These are phyloP conservation scores for Ptiloglossa arizonensis DNA, from an alignment of 1,140 invertebrate genomes.

Conservation along the genomic window DNA sequence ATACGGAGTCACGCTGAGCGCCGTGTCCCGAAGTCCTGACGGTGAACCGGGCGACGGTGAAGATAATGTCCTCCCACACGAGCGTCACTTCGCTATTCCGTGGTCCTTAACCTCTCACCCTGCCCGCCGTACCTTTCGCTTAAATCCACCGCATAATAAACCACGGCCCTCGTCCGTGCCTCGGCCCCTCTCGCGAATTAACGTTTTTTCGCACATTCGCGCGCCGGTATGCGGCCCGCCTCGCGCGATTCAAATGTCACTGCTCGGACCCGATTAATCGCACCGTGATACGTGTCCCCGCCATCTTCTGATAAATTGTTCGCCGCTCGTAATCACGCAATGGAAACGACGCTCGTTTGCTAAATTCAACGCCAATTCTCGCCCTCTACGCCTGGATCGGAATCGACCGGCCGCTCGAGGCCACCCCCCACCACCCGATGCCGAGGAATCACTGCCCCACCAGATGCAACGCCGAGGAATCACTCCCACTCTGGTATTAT, in stretches of 20 bases:
- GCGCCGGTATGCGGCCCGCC: constrained; percentile 45
- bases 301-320: constrained; percentile 49
- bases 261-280: constrained; percentile 48
- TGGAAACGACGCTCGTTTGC: neutral
- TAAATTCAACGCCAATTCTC: neutral
- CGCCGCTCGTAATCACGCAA: constrained; percentile 5
- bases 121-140: constrained; percentile 32
- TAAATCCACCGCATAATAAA: constrained; percentile 59
- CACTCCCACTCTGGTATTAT: too few species aligned
- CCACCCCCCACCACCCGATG: too few species aligned
- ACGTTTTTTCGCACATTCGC: constrained; percentile 45
- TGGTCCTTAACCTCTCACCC: constrained; percentile 76
- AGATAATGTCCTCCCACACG: constrained; percentile 80
- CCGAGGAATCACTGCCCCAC: too few species aligned
- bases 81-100: constrained; percentile 71
- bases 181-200: constrained; percentile 61
- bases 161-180: constrained; percentile 3
- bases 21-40: constrained; percentile 70
- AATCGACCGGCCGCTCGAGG: too few species aligned
- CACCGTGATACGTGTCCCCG: constrained; percentile 24
- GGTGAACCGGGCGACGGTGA: constrained; percentile 65
- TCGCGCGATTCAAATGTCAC: constrained; percentile 52
- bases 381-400: too few species aligned
- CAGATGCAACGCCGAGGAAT: too few species aligned
- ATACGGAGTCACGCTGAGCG: constrained; percentile 79